Evolutionary conservation across 1,140 invertebrate genomes (phyloP).

Genomic region (Cryptotermes secundus): DNA sequence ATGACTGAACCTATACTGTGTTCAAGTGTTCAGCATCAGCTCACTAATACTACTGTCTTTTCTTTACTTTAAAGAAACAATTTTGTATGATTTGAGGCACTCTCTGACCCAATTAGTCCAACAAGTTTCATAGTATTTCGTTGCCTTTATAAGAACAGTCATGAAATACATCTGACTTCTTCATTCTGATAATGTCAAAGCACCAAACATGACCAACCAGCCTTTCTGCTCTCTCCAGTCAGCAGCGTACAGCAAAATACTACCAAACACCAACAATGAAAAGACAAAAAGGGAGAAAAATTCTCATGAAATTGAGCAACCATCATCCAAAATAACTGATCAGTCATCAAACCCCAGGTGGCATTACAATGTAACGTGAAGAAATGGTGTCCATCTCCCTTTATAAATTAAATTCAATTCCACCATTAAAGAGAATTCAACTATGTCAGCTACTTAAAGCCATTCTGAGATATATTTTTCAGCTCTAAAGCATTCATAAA

Average conservation of each 20-base stretch:
- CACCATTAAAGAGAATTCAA: neutral
- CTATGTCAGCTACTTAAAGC: neutral
- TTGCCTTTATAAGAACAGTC: constrained; percentile 33
- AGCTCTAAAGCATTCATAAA: neutral
- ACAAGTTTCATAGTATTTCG: constrained; percentile 27
- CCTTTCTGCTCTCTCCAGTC: neutral
- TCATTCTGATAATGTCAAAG: constrained; percentile 2
- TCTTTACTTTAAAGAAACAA: constrained; percentile 12
- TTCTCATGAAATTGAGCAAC: constrained; percentile 14
- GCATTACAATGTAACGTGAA: neutral
- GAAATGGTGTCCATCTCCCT: neutral
- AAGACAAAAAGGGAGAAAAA: constrained; percentile 13
- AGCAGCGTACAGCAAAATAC: neutral
- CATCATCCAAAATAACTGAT: neutral
- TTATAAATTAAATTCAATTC: neutral
- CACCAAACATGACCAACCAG: constrained; percentile 13
- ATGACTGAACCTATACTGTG: neutral
- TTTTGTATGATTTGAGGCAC: constrained; percentile 18
- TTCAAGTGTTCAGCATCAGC: neutral
- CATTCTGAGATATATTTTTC: neutral
- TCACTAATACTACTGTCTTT: constrained; percentile 32
- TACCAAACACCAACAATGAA: constrained; percentile 1
- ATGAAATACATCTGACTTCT: constrained; percentile 24
- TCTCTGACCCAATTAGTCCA: constrained; percentile 31
- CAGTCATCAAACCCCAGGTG: neutral